phyloP scores from a whole-genome alignment of 2,888 invertebrate species.

The Acleris cristana region DNA sequence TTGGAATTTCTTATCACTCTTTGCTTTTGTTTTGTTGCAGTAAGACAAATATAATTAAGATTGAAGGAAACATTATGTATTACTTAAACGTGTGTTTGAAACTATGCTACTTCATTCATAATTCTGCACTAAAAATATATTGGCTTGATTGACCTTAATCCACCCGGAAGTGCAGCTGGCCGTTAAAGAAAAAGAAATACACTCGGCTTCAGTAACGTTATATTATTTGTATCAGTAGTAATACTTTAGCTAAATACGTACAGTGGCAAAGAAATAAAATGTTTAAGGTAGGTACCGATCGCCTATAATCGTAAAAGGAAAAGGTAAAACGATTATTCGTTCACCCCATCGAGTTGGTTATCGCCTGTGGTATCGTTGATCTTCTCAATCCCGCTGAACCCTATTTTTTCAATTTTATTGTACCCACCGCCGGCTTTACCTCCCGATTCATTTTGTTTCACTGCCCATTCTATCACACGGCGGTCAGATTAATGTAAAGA shows the following conservation, averaged over 20 bases:
- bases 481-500: conserved; percentile 9
- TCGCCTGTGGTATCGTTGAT: conserved; percentile 37
- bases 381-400: conserved; percentile 34
- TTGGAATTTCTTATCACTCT: too few relatives aligned
- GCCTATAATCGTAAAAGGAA: conserved; percentile 37
- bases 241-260: conserved; percentile 5
- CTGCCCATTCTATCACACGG: background rate
- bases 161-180: too few relatives aligned
- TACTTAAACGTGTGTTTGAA: too few relatives aligned
- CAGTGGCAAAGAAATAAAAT: conserved; percentile 23
- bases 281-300: conserved; percentile 33
- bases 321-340: conserved; percentile 39
- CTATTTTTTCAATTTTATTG: conserved; percentile 37
- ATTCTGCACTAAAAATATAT: too few relatives aligned
- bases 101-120: too few relatives aligned
- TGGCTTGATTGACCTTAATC: background rate
- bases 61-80: too few relatives aligned
- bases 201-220: background rate
- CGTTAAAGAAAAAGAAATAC: background rate
- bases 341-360: conserved; percentile 38
- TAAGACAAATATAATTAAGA: too few relatives aligned
- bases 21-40: too few relatives aligned
- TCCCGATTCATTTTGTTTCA: conserved; percentile 25
- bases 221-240: background rate
- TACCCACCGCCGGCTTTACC: conserved; percentile 21